Evolutionary conservation across 2,113 vertebrate species (phyloP).

Genomic region (Varanus salvator): DNA sequence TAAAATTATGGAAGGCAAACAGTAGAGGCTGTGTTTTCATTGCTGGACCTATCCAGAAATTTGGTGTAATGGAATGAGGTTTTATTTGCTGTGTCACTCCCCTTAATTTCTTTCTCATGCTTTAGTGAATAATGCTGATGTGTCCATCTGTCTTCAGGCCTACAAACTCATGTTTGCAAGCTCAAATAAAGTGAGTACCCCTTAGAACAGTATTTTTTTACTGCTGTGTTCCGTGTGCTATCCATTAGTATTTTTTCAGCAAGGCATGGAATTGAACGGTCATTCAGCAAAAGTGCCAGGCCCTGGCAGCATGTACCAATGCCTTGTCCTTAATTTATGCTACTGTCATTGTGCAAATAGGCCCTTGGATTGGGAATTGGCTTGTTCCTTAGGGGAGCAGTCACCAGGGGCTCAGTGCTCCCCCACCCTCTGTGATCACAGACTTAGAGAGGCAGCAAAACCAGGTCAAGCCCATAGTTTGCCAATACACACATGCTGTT

Average conservation of each 20-base stretch:
- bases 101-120: slow-evolving; percentile 4
- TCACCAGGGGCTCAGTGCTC: neutral
- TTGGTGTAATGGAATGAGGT: neutral
- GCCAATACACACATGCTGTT: neutral
- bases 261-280: neutral
- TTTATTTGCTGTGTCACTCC: neutral
- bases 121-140: neutral
- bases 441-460: neutral
- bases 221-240: neutral
- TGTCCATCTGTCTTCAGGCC: neutral
- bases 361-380: neutral
- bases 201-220: neutral
- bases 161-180: neutral
- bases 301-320: neutral
- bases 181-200: neutral
- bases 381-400: neutral
- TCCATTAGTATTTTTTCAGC: neutral
- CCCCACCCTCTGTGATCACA: neutral
- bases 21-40: neutral
- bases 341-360: neutral
- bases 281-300: neutral
- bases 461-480: neutral
- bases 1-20: neutral
- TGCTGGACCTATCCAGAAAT: neutral
- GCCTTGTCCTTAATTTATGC: neutral